Evolutionary conservation across 2,888 invertebrate genomes (phyloP).

Genomic region (Gonocerus acuteangulatus): DNA sequence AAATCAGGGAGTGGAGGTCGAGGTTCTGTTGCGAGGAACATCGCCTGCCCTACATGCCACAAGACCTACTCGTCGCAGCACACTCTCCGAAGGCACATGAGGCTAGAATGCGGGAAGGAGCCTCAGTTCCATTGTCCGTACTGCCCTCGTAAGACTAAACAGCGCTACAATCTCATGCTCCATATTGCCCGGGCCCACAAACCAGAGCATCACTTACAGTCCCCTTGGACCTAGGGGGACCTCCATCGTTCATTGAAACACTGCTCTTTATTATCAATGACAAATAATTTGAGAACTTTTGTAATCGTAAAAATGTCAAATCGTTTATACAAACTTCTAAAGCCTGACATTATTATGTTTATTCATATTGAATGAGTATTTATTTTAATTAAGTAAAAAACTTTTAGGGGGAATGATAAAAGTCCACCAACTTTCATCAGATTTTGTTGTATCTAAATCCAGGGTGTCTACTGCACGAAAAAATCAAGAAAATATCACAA

Average conservation of each 20-base stretch:
- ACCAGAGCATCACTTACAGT: constrained; percentile 32
- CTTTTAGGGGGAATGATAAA: too few relatives aligned
- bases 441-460: too few relatives aligned
- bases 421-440: too few relatives aligned
- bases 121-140: constrained; percentile 49
- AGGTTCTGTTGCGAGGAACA: constrained; percentile 21
- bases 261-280: constrained; percentile 7
- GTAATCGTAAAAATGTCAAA: too few relatives aligned
- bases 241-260: not conserved
- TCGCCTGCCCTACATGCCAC: constrained; percentile 49
- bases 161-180: constrained; percentile 38
- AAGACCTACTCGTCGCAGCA: constrained; percentile 55
- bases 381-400: too few relatives aligned
- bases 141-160: constrained; percentile 43
- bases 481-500: too few relatives aligned
- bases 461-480: too few relatives aligned
- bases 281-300: too few relatives aligned
- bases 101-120: constrained; percentile 44
- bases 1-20: constrained; percentile 28
- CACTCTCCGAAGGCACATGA: constrained; percentile 52
- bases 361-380: too few relatives aligned
- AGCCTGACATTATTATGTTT: too few relatives aligned
- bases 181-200: constrained; percentile 37
- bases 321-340: too few relatives aligned
- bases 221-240: constrained; percentile 27